These are phyloP conservation scores for Fragum whitleyi DNA, from an alignment of 2,888 invertebrate genomes.

Conservation along the genomic window DNA sequence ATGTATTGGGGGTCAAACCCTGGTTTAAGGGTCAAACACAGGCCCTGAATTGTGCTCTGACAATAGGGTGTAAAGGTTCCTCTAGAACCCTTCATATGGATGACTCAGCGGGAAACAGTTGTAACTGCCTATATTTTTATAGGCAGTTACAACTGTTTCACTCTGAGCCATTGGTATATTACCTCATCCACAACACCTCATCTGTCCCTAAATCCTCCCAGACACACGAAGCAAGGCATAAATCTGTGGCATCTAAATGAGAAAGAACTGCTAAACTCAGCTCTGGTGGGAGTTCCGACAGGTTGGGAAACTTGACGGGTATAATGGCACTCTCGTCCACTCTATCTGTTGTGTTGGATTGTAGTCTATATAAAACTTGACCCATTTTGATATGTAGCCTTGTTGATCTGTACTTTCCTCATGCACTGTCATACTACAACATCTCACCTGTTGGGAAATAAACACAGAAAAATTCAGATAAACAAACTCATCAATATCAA, in stretches of 20 bases:
- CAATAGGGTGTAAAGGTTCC: no score
- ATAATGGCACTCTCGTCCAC: constrained; percentile 46
- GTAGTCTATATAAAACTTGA: constrained; percentile 65
- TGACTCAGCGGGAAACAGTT: no score
- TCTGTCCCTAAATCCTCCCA: constrained; percentile 86
- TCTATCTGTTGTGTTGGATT: constrained; percentile 41
- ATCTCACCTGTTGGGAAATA: no score
- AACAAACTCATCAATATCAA: not conserved
- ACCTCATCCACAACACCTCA: constrained; percentile 85
- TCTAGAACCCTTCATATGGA: no score
- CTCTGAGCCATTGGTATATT: no score
- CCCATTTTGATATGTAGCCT: constrained; percentile 55
- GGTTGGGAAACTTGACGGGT: constrained; percentile 83
- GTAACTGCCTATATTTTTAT: no score
- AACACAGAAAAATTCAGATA: not conserved
- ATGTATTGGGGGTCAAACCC: no score
- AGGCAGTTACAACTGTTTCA: no score
- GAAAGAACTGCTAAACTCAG: constrained; percentile 85
- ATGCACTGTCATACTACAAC: not conserved
- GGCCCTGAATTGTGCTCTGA: no score
- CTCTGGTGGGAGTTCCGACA: constrained; percentile 86
- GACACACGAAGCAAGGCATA: constrained; percentile 86
- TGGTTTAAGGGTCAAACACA: no score
- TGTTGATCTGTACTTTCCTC: not conserved
- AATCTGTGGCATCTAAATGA: constrained; percentile 86